These are phyloP conservation scores for Crenuchus spilurus DNA, from an alignment of 2,797 vertebrate species.

Conservation along the genomic window DNA sequence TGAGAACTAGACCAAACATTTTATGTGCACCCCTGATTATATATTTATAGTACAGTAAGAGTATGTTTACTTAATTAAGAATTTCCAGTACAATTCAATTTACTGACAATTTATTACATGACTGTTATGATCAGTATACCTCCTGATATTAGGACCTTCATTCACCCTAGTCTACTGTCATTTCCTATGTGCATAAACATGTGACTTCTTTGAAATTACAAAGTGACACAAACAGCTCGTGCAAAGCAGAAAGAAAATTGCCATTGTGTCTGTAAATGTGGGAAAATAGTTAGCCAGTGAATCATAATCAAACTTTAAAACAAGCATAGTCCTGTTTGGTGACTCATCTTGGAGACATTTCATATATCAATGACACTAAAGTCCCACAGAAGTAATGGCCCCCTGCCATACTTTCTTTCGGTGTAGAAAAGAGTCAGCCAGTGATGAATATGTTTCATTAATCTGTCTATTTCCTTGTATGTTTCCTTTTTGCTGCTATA, in stretches of 20 bases:
- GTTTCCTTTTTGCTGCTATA: background rate
- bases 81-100: too few relatives aligned
- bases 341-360: conserved; percentile 35
- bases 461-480: background rate
- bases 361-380: conserved; percentile 15
- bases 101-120: too few relatives aligned
- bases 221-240: background rate
- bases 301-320: conserved; percentile 44
- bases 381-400: conserved; percentile 39
- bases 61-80: too few relatives aligned
- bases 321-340: conserved; percentile 51
- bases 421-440: conserved; percentile 46
- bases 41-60: too few relatives aligned
- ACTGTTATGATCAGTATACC: too few relatives aligned
- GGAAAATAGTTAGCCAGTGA: conserved; percentile 53
- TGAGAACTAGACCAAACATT: too few relatives aligned
- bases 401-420: background rate
- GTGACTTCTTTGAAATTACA: background rate
- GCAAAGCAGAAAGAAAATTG: background rate
- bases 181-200: background rate
- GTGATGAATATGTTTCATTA: conserved; percentile 70
- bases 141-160: too few relatives aligned
- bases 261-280: conserved; percentile 43
- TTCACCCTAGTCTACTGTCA: background rate
- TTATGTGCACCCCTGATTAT: too few relatives aligned